These are phyloP conservation scores for Agonopterix subpropinquella DNA, from an alignment of 2,888 invertebrate genomes.

Conservation along the genomic window DNA sequence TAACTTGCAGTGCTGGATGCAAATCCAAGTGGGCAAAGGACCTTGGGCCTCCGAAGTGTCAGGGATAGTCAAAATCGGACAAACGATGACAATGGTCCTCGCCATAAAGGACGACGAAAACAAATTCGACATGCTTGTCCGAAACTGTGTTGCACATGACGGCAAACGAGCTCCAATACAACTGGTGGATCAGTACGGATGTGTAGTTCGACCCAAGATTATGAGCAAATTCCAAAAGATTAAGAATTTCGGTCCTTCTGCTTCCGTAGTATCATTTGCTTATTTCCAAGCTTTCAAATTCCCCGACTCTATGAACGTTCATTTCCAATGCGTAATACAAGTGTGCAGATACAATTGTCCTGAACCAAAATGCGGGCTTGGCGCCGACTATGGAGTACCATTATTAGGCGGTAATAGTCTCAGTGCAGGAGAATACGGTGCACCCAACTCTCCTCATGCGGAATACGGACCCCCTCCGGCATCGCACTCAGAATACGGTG, in stretches of 20 bases:
- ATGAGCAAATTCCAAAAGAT: conserved; percentile 98
- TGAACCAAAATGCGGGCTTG: conserved; percentile 89
- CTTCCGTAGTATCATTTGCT: conserved; percentile 95
- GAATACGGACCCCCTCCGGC: conserved; percentile 83
- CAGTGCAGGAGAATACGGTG: conserved; percentile 79
- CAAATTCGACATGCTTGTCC: conserved; percentile 95
- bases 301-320: conserved; percentile 97
- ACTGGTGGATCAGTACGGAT: conserved; percentile 94
- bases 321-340: conserved; percentile 97
- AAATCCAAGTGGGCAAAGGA: conserved; percentile 96
- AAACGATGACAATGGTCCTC: conserved; percentile 97
- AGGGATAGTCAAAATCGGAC: conserved; percentile 96
- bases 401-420: conserved; percentile 77
- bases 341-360: conserved; percentile 96
- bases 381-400: conserved; percentile 81
- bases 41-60: conserved; percentile 98
- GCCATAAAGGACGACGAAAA: conserved; percentile 97
- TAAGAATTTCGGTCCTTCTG: conserved; percentile 95
- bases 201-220: conserved; percentile 94
- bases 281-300: conserved; percentile 98
- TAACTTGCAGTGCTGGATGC: conserved; percentile 98
- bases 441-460: conserved; percentile 67
- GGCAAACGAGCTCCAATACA: conserved; percentile 95
- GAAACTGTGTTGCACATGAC: conserved; percentile 96
- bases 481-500: conserved; percentile 80